These are phyloP conservation scores for Aleiodes leptofemur DNA, from an alignment of 2,888 invertebrate genomes.

Conservation along the genomic window DNA sequence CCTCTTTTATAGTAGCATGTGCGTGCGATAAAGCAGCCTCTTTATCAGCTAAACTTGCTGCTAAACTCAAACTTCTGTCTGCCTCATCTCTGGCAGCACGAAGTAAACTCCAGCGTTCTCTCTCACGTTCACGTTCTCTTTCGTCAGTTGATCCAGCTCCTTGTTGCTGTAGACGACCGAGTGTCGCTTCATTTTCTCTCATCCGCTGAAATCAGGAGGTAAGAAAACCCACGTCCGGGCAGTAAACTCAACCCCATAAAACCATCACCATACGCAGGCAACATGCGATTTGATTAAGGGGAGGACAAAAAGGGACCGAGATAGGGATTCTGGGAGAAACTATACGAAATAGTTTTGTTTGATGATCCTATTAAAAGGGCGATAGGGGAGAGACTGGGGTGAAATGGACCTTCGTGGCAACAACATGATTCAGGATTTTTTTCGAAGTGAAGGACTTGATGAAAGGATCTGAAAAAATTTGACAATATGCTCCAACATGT, in stretches of 20 bases:
- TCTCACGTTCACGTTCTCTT: conserved; percentile 84
- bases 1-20: conserved; percentile 90
- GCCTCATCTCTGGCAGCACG: conserved; percentile 94
- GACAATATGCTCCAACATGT: too few species aligned
- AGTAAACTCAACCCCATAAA: conserved; percentile 69
- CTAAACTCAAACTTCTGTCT: conserved; percentile 89
- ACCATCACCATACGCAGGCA: conserved; percentile 62
- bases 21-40: conserved; percentile 91
- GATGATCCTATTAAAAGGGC: not conserved
- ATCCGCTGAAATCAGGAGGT: conserved; percentile 80
- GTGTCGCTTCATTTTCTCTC: conserved; percentile 86
- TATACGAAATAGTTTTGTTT: not conserved
- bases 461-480: too few species aligned
- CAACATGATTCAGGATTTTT: not conserved
- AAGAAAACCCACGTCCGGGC: conserved; percentile 72
- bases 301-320: too few species aligned
- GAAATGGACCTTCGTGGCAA: not conserved
- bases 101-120: conserved; percentile 91
- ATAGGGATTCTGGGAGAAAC: not conserved
- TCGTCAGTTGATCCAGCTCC: conserved; percentile 93
- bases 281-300: conserved; percentile 41
- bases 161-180: conserved; percentile 90
- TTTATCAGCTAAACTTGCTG: conserved; percentile 90
- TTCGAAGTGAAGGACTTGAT: too few species aligned
- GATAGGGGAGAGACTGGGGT: not conserved